These are phyloP conservation scores for Drosophila algonquin DNA, from an alignment of 2,888 invertebrate genomes.

Conservation along the genomic window DNA sequence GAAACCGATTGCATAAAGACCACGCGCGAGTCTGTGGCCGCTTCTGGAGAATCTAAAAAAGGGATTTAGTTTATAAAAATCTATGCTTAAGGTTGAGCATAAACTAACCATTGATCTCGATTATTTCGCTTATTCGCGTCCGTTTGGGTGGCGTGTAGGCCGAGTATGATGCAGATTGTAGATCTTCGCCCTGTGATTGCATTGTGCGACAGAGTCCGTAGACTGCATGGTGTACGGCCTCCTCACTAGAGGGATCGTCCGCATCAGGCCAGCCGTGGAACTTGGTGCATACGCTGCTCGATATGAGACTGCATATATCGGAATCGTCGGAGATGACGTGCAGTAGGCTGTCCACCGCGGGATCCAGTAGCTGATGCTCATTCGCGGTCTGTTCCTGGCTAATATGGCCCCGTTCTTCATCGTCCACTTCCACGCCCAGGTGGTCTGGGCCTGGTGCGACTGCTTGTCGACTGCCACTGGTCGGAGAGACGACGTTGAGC, in stretches of 20 bases:
- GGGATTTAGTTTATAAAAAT: background rate
- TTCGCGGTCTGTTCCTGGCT: background rate
- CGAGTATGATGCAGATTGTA: slow-evolving; percentile 9
- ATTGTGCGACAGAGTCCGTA: slow-evolving; percentile 38
- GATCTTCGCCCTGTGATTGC: background rate
- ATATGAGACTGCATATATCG: slow-evolving; percentile 59
- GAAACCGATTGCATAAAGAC: slow-evolving; percentile 29
- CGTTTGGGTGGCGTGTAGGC: slow-evolving; percentile 24
- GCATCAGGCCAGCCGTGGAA: slow-evolving; percentile 57
- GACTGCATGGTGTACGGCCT: background rate
- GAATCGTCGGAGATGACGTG: slow-evolving; percentile 59
- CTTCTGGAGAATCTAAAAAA: slow-evolving; percentile 41
- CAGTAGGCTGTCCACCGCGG: slow-evolving; percentile 58
- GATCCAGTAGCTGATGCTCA: slow-evolving; percentile 51
- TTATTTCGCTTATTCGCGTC: slow-evolving; percentile 21
- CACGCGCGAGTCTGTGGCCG: slow-evolving; percentile 9
- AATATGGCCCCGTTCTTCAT: background rate
- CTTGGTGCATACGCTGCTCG: slow-evolving; percentile 27
- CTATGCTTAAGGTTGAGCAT: background rate
- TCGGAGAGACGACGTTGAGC: background rate
- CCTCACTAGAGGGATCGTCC: background rate
- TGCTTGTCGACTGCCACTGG: background rate
- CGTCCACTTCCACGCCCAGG: background rate
- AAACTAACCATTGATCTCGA: slow-evolving; percentile 43
- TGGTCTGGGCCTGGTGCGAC: background rate